Evolutionary conservation across 2,888 invertebrate genomes (phyloP).

Genomic region (Biston stratarius): DNA sequence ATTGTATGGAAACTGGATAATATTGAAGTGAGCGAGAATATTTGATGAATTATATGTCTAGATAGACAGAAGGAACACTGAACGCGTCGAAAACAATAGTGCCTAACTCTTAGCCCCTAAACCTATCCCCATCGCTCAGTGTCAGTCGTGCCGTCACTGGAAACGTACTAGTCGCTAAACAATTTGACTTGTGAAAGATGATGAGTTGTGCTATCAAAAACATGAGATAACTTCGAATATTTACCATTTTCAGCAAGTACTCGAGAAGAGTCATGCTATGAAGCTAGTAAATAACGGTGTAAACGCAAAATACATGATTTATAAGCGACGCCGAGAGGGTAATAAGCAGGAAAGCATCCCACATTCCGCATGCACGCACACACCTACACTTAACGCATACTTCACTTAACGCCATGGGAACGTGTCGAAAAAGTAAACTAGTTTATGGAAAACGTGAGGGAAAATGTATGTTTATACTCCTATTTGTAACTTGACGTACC

Average conservation of each 20-base stretch:
- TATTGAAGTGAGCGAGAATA: conserved; percentile 2
- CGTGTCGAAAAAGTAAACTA: conserved; percentile 58
- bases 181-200: too few relatives aligned
- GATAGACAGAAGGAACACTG: too few relatives aligned
- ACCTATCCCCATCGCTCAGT: too few relatives aligned
- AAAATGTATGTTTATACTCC: conserved; percentile 15
- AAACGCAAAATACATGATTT: conserved; percentile 46
- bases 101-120: too few relatives aligned
- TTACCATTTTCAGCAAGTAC: conserved; percentile 31
- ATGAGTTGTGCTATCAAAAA: too few relatives aligned
- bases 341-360: conserved; percentile 43
- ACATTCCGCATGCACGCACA: conserved; percentile 46
- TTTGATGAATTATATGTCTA: too few relatives aligned
- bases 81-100: too few relatives aligned
- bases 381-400: conserved; percentile 48
- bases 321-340: conserved; percentile 43
- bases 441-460: conserved; percentile 21
- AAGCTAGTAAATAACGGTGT: conserved; percentile 45
- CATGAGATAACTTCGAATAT: conserved; percentile 25
- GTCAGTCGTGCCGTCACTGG: too few relatives aligned
- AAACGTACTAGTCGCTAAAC: too few relatives aligned
- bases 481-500: conserved; percentile 19
- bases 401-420: conserved; percentile 53
- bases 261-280: conserved; percentile 37
- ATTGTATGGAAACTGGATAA: conserved; percentile 8